These are phyloP conservation scores for Bhutanitis thaidina DNA, from an alignment of 2,888 invertebrate genomes.

Conservation along the genomic window DNA sequence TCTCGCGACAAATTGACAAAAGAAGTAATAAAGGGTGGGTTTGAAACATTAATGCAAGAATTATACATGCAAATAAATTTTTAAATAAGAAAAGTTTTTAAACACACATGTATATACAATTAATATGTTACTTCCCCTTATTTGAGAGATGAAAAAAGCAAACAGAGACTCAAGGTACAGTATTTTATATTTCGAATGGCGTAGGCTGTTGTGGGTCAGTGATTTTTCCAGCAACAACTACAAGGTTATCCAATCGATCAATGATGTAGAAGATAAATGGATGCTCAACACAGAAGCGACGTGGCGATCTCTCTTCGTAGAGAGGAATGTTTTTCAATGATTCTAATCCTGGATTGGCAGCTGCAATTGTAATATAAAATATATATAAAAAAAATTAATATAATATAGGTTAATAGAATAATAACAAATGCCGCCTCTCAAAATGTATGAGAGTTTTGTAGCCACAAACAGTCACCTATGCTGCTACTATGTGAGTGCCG, in stretches of 20 bases:
- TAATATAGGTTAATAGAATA: background rate
- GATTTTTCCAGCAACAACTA: conserved; percentile 81
- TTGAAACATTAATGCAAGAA: background rate
- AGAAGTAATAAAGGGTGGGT: conserved; percentile 3
- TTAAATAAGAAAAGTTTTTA: no score
- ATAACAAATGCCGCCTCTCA: no score
- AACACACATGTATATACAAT: no score
- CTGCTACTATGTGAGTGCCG: no score
- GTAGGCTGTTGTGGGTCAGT: conserved; percentile 66
- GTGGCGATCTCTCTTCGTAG: conserved; percentile 37
- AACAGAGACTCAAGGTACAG: background rate
- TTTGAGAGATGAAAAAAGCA: background rate
- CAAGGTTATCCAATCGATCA: conserved; percentile 77
- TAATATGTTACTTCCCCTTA: no score
- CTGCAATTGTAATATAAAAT: conserved; percentile 32
- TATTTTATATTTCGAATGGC: conserved; percentile 43
- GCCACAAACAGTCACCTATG: no score
- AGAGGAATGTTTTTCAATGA: conserved; percentile 55
- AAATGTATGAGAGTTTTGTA: no score
- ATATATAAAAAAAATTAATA: background rate
- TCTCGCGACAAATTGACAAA: background rate
- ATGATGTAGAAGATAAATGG: conserved; percentile 83
- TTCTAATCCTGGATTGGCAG: conserved; percentile 39
- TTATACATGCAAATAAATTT: no score
- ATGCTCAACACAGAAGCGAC: conserved; percentile 75